Percentiles rank a stretch among this genome's conserved stretches.
phyloP scores from a whole-genome alignment of 2,888 invertebrate species.

The Cantharis rustica region DNA sequence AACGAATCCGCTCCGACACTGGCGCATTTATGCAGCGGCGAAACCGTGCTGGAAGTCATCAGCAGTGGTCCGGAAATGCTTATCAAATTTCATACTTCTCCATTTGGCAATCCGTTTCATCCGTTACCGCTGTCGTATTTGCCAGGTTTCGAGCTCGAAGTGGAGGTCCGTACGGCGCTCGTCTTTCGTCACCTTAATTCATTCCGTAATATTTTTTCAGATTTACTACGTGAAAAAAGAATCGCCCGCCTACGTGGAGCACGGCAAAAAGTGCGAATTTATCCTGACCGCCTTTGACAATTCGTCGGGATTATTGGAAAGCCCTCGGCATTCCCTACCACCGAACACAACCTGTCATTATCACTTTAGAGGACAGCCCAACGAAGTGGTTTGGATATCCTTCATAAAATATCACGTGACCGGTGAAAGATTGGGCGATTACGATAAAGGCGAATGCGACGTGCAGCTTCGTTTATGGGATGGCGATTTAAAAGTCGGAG shows the following conservation, averaged over 20 bases:
- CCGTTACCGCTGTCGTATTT: slow-evolving; percentile 77
- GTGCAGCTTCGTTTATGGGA: slow-evolving; percentile 79
- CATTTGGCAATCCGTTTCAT: slow-evolving; percentile 81
- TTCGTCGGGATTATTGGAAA: slow-evolving; percentile 73
- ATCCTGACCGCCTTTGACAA: slow-evolving; percentile 75
- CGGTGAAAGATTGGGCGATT: slow-evolving; percentile 63
- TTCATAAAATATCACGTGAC: slow-evolving; percentile 83
- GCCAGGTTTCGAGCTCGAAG: slow-evolving; percentile 81
- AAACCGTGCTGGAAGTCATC: slow-evolving; percentile 79
- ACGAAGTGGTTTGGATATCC: slow-evolving; percentile 82
- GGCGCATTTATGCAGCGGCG: slow-evolving; percentile 80
- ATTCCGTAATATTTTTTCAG: slow-evolving; percentile 49
- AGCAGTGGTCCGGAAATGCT: slow-evolving; percentile 79
- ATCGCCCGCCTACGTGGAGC: slow-evolving; percentile 74
- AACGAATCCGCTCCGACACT: slow-evolving; percentile 72
- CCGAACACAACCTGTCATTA: slow-evolving; percentile 84
- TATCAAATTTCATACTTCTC: slow-evolving; percentile 80
- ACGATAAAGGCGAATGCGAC: slow-evolving; percentile 73
- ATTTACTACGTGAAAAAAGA: slow-evolving; percentile 76
- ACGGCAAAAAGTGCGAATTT: slow-evolving; percentile 77
- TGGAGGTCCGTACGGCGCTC: slow-evolving; percentile 67
- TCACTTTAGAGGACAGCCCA: slow-evolving; percentile 74
- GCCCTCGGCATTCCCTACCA: slow-evolving; percentile 77
- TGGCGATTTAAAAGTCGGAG: slow-evolving; percentile 60
- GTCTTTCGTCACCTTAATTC: not conserved